Base-by-base conservation (phyloP, 2,113 vertebrate genomes). In the Actenoides hombroni region DNA sequence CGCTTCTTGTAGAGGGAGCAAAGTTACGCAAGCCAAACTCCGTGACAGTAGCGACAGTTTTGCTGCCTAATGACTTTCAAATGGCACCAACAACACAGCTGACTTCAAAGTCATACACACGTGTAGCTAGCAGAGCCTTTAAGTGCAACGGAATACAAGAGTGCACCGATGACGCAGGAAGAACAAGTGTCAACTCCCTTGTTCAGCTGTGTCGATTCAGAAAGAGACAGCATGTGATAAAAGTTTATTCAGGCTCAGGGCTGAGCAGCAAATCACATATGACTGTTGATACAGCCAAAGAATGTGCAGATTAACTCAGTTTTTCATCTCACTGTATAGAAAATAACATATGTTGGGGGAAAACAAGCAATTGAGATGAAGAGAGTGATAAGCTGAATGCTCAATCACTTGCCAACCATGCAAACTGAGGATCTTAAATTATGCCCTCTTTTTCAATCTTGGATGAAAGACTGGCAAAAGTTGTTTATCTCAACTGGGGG, bases 341-440 rank as follows among this genome's bases (percentile, higher is more conserved):
- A 96, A 96, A 97, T 80, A 92, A 79, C 88, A 60, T 91, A 95
- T 88, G 75, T n/a, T 94, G 40, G 35, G 14, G 40, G 53, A 77
- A 95, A 95, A 97, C 71, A 90, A 94, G 63, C 63, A 73, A 77
- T 80, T 93, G 46, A 79, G 65, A 92, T 54, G 25, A 70, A 64
- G 29, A 54, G 29, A 77, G 73, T 26, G 71, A 65, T 69, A 88
- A 78, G 18, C 28, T 92, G 94, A 96, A 93, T 93, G 71, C 71
- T 97, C 84, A 56, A 33, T 84, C 94, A 69, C 67, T 86, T 4
- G 5, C 40, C 83, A 40, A 23, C 73, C 59, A 69, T 4, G 4
- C 39, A 86, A 13, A 57, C 9, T 63, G 35, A 86, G 53, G 49
- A 83, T 57, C 35, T 83, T 77, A 69, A 87, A 82, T 71, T 60